Conservation (phyloP, 2,888 invertebrate species). For the Torymus tubicola region DNA sequence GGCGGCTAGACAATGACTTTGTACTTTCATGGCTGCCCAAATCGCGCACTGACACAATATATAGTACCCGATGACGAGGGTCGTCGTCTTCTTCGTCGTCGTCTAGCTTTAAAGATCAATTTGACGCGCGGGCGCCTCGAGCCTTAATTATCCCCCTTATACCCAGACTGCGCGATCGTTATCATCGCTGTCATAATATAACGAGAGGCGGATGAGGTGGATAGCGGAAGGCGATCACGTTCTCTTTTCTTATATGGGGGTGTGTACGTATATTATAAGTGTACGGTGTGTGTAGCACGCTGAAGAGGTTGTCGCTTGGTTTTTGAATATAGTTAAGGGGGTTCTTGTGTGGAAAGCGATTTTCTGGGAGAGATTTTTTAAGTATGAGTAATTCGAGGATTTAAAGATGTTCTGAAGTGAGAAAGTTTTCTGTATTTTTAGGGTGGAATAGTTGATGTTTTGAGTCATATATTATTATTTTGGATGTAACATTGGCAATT, state of each 20-base stretch:
- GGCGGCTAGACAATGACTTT: slow-evolving; percentile 16
- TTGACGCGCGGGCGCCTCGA: slow-evolving; percentile 19
- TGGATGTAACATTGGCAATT: too few species aligned
- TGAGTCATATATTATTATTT: too few species aligned
- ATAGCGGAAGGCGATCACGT: background rate
- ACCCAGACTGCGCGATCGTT: slow-evolving; percentile 1
- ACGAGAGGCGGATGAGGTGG: background rate
- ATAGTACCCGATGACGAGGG: slow-evolving; percentile 43
- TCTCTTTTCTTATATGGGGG: background rate
- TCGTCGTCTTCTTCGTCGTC: background rate
- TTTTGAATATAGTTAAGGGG: too few species aligned
- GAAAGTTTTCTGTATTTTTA: too few species aligned
- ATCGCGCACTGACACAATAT: background rate
- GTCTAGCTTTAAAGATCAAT: slow-evolving; percentile 48
- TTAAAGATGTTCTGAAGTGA: too few species aligned
- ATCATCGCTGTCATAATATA: slow-evolving; percentile 39
- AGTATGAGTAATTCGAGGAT: too few species aligned
- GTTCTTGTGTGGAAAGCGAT: too few species aligned
- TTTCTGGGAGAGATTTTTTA: too few species aligned
- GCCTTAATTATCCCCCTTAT: slow-evolving; percentile 27
- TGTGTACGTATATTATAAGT: background rate
- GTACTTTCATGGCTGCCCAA: slow-evolving; percentile 27
- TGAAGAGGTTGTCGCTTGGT: too few species aligned
- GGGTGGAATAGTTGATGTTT: too few species aligned
- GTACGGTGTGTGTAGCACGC: too few species aligned